These are phyloP conservation scores for Neelides folsomi DNA, from an alignment of 2,888 invertebrate genomes.

Conservation along the genomic window DNA sequence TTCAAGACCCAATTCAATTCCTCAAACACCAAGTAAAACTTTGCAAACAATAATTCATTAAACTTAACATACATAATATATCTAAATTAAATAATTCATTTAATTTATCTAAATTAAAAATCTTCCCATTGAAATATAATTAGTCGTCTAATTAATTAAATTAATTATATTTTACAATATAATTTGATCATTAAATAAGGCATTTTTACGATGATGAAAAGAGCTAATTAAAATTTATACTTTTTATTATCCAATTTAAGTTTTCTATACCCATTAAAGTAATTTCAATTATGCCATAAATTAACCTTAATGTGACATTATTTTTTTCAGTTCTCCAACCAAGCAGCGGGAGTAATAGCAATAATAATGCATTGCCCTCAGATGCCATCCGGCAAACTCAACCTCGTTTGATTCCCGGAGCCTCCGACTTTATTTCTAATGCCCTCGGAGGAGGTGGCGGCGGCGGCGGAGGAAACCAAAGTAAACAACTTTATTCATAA, in stretches of 20 bases:
- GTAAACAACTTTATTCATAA: background rate
- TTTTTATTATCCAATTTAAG: background rate
- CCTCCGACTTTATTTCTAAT: slow-evolving; percentile 16
- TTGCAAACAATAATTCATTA: too few relatives aligned
- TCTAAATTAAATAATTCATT: too few relatives aligned
- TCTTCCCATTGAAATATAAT: too few relatives aligned
- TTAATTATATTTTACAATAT: too few relatives aligned
- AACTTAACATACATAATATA: too few relatives aligned
- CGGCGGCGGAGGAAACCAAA: slow-evolving; percentile 3
- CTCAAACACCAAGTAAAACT: too few relatives aligned
- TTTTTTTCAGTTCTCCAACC: background rate
- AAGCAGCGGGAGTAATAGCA: background rate
- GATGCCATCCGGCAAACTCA: slow-evolving; percentile 8
- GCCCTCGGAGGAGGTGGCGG: slow-evolving; percentile 5
- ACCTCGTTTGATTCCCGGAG: slow-evolving; percentile 17
- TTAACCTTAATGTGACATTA: background rate
- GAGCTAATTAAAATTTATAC: background rate
- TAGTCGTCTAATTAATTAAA: too few relatives aligned
- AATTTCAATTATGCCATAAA: background rate
- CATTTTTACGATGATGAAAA: too few relatives aligned
- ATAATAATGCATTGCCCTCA: slow-evolving; percentile 7
- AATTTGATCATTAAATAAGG: too few relatives aligned
- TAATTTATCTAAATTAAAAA: too few relatives aligned
- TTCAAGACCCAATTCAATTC: too few relatives aligned
- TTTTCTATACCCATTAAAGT: background rate